Percentiles rank a stretch among this genome's conserved stretches.
phyloP scores from a whole-genome alignment of 1,140 invertebrate species.

The Ericerus pela region DNA sequence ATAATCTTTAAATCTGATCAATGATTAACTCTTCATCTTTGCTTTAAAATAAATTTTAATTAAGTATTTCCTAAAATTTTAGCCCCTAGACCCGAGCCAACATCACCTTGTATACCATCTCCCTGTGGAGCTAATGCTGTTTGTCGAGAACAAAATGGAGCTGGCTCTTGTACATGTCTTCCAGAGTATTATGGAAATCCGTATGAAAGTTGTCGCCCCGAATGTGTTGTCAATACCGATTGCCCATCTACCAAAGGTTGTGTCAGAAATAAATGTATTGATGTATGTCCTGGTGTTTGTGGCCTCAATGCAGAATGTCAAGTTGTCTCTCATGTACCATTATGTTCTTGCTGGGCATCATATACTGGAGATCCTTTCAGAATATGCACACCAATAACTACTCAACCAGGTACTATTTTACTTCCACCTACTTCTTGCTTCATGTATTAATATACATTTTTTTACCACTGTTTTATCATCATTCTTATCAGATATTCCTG shows the following conservation, averaged over 20 bases:
- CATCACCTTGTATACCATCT: slow-evolving; percentile 42
- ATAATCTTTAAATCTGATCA: not conserved
- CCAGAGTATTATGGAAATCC: slow-evolving; percentile 52
- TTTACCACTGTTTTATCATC: not conserved
- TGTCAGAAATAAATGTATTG: slow-evolving; percentile 52
- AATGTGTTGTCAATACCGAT: slow-evolving; percentile 55
- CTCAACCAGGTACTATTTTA: slow-evolving; percentile 19
- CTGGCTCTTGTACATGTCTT: slow-evolving; percentile 47
- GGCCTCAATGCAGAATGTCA: slow-evolving; percentile 54
- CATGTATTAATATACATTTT: not conserved
- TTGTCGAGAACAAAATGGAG: slow-evolving; percentile 46
- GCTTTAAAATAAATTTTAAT: no score
- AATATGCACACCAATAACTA: slow-evolving; percentile 30
- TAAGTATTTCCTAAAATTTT: slow-evolving; percentile 7
- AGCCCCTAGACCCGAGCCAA: not conserved
- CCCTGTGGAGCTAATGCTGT: slow-evolving; percentile 52
- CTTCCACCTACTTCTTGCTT: not conserved
- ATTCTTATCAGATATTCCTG: not conserved
- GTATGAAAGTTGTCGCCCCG: slow-evolving; percentile 53
- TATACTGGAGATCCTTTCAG: slow-evolving; percentile 57
- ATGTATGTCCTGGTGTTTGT: slow-evolving; percentile 60
- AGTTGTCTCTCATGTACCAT: slow-evolving; percentile 56
- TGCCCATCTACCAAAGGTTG: slow-evolving; percentile 56
- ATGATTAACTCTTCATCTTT: no score
- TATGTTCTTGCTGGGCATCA: slow-evolving; percentile 49